Evolutionary conservation across 1,140 invertebrate species (phyloP).

Genomic region (Heterodera carotae): DNA sequence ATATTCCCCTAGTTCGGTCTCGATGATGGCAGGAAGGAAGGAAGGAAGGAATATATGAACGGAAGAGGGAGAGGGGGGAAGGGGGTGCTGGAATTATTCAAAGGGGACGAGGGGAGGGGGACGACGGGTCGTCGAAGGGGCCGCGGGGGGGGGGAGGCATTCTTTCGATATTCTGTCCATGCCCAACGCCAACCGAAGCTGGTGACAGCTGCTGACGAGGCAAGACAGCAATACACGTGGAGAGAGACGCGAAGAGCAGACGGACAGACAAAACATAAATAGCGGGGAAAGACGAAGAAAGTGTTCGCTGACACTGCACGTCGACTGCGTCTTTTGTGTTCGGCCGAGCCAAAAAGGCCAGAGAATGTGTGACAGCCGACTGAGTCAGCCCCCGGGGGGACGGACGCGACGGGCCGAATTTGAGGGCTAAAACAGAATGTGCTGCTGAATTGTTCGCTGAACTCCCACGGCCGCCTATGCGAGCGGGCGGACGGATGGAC

Average conservation of each 20-base stretch:
- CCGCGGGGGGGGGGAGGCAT: not conserved
- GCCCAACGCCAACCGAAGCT: not conserved
- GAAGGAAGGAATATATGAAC: not conserved
- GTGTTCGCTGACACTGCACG: not conserved
- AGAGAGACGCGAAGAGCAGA: not conserved
- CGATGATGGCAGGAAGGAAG: not conserved
- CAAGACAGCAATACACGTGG: not conserved
- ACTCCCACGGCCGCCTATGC: not conserved
- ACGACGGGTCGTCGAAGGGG: not conserved
- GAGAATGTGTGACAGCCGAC: not conserved
- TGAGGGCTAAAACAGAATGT: not conserved
- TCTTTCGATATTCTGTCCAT: not conserved
- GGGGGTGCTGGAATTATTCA: not conserved
- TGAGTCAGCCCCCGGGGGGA: not conserved
- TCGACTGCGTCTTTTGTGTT: not conserved
- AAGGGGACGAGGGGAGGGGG: too few relatives aligned
- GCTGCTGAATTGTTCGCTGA: not conserved
- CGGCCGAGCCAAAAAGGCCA: not conserved
- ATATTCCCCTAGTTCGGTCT: not conserved
- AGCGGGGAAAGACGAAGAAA: not conserved
- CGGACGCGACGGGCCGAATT: not conserved
- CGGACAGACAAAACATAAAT: not conserved
- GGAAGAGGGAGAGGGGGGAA: not conserved
- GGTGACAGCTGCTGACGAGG: not conserved
- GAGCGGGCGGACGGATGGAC: not conserved